These are phyloP conservation scores for Ellobius talpinus DNA, from an alignment of 2,113 vertebrate genomes.

Conservation along the genomic window DNA sequence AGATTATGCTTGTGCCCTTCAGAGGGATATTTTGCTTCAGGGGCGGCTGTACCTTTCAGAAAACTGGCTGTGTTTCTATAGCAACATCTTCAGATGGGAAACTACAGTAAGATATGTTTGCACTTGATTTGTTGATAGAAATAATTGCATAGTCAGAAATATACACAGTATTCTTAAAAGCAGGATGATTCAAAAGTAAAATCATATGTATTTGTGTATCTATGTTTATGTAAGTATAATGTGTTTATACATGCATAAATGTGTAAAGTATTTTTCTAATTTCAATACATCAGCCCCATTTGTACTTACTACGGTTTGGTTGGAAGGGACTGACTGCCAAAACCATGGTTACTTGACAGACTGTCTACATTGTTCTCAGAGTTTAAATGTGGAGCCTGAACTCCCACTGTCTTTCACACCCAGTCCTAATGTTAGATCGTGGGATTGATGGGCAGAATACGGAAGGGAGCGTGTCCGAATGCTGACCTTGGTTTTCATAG, in stretches of 20 bases:
- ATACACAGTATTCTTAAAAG: neutral
- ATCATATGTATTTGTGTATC: conserved; percentile 16
- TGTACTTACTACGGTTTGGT: conserved; percentile 7
- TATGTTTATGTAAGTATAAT: neutral
- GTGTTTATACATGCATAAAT: neutral
- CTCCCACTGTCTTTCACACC: conserved; percentile 44
- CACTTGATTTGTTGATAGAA: conserved; percentile 53
- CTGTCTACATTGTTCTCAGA: conserved; percentile 30
- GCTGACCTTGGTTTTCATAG: neutral
- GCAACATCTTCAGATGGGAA: conserved; percentile 95
- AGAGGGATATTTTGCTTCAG: conserved; percentile 96
- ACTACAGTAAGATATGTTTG: conserved; percentile 90
- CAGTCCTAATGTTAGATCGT: conserved; percentile 22
- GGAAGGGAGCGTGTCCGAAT: neutral
- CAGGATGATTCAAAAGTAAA: conserved; percentile 54
- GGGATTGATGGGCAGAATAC: neutral
- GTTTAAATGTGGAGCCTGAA: conserved; percentile 4
- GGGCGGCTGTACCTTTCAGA: conserved; percentile 95
- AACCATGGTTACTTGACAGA: conserved; percentile 51
- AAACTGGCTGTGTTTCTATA: conserved; percentile 97
- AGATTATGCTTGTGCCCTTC: conserved; percentile 96
- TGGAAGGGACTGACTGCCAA: conserved; percentile 48
- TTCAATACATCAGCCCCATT: conserved; percentile 28
- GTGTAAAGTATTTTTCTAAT: conserved; percentile 52
- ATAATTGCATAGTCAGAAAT: conserved; percentile 61